Percentiles rank a stretch among this genome's conserved stretches.
These are phyloP conservation scores for Heliornis fulica DNA, from an alignment of 2,113 vertebrate genomes.

Conservation along the genomic window DNA sequence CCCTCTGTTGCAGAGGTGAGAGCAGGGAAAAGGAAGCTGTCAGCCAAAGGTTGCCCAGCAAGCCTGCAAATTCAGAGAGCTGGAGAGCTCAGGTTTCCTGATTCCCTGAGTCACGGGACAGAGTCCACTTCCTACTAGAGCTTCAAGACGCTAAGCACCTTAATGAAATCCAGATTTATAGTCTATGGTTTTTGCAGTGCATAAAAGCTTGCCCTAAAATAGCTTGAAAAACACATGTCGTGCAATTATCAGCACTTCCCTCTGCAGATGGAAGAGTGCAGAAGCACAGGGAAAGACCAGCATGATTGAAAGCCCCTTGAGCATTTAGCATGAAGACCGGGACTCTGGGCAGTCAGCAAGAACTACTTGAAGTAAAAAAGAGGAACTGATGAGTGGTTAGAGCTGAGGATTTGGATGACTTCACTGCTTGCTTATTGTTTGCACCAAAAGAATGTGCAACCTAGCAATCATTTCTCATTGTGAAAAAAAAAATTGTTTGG, in stretches of 20 bases:
- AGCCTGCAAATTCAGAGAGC: fast-evolving
- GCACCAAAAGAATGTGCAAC: neutral
- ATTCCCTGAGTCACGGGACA: neutral
- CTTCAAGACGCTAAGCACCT: neutral
- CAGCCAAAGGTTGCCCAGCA: neutral
- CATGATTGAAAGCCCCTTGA: neutral
- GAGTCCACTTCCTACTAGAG: neutral
- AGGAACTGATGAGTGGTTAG: neutral
- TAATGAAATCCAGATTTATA: neutral
- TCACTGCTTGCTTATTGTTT: neutral
- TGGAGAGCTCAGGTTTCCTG: neutral
- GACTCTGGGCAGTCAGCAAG: neutral
- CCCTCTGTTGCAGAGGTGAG: neutral
- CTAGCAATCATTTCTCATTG: neutral
- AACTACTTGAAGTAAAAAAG: neutral
- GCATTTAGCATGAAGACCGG: neutral
- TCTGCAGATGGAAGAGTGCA: neutral
- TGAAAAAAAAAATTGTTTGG: neutral
- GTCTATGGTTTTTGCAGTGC: neutral
- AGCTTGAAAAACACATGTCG: neutral
- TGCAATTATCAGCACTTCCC: neutral
- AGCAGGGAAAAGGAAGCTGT: neutral
- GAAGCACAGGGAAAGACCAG: neutral
- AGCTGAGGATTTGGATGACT: neutral
- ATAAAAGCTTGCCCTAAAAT: neutral